phyloP scores from a whole-genome alignment of 2,113 vertebrate genomes.

The Tenebrosternarchus preto region DNA sequence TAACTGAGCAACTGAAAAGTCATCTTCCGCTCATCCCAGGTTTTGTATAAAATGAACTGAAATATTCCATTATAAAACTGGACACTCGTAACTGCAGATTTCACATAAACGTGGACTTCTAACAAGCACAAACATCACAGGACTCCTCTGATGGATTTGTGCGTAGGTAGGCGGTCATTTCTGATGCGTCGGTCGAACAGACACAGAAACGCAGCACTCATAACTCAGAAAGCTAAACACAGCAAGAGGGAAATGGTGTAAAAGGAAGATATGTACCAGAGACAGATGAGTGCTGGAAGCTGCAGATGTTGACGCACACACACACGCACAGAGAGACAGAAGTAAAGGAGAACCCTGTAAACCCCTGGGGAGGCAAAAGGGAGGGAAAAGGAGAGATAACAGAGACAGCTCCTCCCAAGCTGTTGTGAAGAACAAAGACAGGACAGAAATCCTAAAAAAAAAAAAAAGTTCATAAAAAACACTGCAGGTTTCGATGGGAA shows the following conservation, averaged over 20 bases:
- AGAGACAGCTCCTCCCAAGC: slow-evolving; percentile 8
- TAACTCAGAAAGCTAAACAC: background rate
- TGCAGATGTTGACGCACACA: slow-evolving; percentile 38
- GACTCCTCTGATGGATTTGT: no score
- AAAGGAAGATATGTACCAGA: slow-evolving; percentile 32
- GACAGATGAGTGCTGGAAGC: slow-evolving; percentile 7
- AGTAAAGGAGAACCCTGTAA: slow-evolving; percentile 7
- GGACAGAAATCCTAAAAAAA: slow-evolving; percentile 15
- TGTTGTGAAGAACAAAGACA: slow-evolving; percentile 27
- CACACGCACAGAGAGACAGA: slow-evolving; percentile 28
- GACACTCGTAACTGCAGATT: slow-evolving; percentile 6
- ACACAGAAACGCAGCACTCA: background rate
- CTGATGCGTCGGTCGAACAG: background rate
- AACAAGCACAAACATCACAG: no score
- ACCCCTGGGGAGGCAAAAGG: background rate
- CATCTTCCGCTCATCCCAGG: background rate
- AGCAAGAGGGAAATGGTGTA: background rate
- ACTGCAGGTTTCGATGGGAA: background rate
- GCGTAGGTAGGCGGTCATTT: background rate
- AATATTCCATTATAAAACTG: background rate
- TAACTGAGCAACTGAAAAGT: no score
- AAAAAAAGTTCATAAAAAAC: slow-evolving; percentile 5
- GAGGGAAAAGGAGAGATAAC: background rate
- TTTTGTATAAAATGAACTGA: background rate
- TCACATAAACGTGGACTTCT: background rate